These are phyloP conservation scores for Zenarchopterus dispar DNA, from an alignment of 2,797 vertebrate species.

Conservation along the genomic window DNA sequence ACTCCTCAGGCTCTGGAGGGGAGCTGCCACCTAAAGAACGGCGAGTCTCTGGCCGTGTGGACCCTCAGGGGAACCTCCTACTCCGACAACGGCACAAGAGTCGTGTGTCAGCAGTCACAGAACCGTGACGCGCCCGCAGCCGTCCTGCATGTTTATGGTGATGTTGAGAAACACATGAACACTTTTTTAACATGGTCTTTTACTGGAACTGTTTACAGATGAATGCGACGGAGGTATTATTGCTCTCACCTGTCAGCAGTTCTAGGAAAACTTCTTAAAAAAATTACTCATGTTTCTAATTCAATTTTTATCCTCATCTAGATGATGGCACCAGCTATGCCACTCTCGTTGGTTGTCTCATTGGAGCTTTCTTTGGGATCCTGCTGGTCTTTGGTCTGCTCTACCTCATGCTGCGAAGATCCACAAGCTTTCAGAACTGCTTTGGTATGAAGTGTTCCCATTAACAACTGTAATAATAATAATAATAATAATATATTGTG, in stretches of 20 bases:
- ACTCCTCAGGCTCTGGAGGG: constrained; percentile 59
- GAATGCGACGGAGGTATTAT: too few relatives aligned
- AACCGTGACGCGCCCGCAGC: constrained; percentile 16
- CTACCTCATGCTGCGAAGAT: constrained; percentile 42
- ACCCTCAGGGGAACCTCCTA: constrained; percentile 53
- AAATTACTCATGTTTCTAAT: constrained; percentile 1
- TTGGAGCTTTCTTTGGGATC: constrained; percentile 67
- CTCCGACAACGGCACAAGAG: constrained; percentile 53
- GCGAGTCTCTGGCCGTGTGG: constrained; percentile 58
- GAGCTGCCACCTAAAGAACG: constrained; percentile 33
- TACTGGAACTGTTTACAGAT: neutral
- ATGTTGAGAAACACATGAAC: constrained; percentile 3
- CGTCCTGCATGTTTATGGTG: constrained; percentile 62
- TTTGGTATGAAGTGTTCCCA: constrained; percentile 48
- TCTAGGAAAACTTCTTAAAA: too few relatives aligned
- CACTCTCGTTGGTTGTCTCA: constrained; percentile 53
- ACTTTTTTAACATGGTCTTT: neutral
- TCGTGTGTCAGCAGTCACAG: constrained; percentile 45
- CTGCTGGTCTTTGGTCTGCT: constrained; percentile 54
- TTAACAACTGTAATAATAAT: neutral
- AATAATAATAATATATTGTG: neutral
- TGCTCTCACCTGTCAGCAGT: too few relatives aligned
- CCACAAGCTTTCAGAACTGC: constrained; percentile 47
- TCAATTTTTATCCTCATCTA: constrained; percentile 9
- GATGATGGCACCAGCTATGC: constrained; percentile 24